Evolutionary conservation across 2,113 vertebrate species (phyloP).

Genomic region (Trichomycterus rosablanca): DNA sequence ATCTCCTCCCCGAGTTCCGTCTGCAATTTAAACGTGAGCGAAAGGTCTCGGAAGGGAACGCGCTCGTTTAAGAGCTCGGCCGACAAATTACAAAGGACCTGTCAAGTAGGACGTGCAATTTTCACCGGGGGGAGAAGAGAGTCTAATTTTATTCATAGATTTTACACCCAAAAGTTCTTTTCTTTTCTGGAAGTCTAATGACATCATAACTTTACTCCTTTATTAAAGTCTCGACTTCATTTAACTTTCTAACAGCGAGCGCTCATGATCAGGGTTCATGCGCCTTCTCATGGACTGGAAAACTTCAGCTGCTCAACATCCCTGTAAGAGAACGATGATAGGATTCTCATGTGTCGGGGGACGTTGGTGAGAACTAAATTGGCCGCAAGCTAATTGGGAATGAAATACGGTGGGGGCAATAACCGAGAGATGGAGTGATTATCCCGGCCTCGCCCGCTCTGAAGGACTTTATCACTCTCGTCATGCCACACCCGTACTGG

Average conservation of each 20-base stretch:
- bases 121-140: background rate
- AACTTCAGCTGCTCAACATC: no score
- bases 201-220: constrained; percentile 31
- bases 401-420: constrained; percentile 13
- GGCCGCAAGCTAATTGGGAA: constrained; percentile 31
- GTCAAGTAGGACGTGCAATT: constrained; percentile 21
- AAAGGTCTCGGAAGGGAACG: constrained; percentile 35
- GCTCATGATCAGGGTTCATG: no score
- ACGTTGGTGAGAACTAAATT: constrained; percentile 28
- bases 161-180: constrained; percentile 15
- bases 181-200: constrained; percentile 9
- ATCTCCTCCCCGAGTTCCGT: constrained; percentile 37
- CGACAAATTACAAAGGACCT: constrained; percentile 33
- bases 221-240: no score
- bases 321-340: no score
- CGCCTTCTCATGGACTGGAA: background rate
- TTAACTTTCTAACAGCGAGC: no score
- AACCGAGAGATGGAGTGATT: background rate
- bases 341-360: constrained; percentile 23
- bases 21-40: constrained; percentile 37
- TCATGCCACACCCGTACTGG: no score
- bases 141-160: constrained; percentile 39
- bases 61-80: constrained; percentile 25
- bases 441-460: no score
- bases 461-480: no score